A percentile compares a stretch with the other conserved stretches of the same genome.
These are phyloP conservation scores for Sweltsa coloradensis DNA, from an alignment of 1,140 invertebrate genomes.

Conservation along the genomic window DNA sequence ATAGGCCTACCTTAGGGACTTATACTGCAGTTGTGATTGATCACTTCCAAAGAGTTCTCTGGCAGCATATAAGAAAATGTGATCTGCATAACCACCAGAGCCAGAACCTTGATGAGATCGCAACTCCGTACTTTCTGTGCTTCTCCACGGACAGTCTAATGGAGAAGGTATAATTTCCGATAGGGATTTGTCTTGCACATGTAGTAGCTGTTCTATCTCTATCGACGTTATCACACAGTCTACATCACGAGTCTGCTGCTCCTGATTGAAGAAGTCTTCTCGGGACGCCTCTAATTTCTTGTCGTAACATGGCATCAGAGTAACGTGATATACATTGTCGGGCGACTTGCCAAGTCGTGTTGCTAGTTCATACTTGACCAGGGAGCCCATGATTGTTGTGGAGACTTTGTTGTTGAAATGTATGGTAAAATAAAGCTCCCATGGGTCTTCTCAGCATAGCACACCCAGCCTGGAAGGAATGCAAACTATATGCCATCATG, in stretches of 20 bases:
- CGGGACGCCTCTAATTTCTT: conserved; percentile 96
- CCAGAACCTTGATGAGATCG: conserved; percentile 57
- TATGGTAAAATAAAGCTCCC: conserved; percentile 84
- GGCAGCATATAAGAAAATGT: conserved; percentile 63
- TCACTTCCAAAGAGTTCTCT: conserved; percentile 56
- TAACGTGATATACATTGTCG: conserved; percentile 78
- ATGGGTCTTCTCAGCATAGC: conserved; percentile 98
- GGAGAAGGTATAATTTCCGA: conserved; percentile 29
- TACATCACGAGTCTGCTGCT: conserved; percentile 70
- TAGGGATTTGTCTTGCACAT: conserved; percentile 34
- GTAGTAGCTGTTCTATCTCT: conserved; percentile 63
- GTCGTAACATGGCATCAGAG: conserved; percentile 98
- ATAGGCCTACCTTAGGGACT: conserved; percentile 57
- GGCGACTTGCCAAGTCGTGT: conserved; percentile 37
- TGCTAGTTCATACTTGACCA: conserved; percentile 72
- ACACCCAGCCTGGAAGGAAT: conserved; percentile 91
- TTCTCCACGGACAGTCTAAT: conserved; percentile 45
- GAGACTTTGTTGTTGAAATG: conserved; percentile 81
- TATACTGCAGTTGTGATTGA: conserved; percentile 50
- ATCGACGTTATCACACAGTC: conserved; percentile 95
- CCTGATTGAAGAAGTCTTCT: conserved; percentile 71
- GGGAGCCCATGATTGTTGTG: conserved; percentile 93
- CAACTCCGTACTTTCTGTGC: conserved; percentile 7
- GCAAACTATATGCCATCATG: too few species aligned
- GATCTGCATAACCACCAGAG: conserved; percentile 86